These are phyloP conservation scores for Nerophis lumbriciformis DNA, from an alignment of 2,113 vertebrate genomes.

Conservation along the genomic window DNA sequence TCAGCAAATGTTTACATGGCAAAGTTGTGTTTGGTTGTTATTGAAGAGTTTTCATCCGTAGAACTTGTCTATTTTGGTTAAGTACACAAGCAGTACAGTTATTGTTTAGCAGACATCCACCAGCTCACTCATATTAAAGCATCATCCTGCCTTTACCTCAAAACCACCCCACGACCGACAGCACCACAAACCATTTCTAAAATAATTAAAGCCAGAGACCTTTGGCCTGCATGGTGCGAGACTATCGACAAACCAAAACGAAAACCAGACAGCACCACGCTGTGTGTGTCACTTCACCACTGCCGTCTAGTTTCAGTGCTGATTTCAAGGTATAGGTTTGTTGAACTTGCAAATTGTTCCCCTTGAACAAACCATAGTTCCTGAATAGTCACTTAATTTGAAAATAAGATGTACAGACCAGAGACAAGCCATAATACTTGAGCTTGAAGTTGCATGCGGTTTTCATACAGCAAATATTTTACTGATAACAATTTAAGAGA, in stretches of 20 bases:
- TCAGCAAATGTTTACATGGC: not conserved
- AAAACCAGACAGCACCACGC: conserved; percentile 22
- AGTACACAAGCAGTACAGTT: too few relatives aligned
- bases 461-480: too few relatives aligned
- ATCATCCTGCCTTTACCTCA: conserved; percentile 37
- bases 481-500: not conserved
- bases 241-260: conserved; percentile 41
- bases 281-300: conserved; percentile 27
- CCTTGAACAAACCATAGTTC: conserved; percentile 24
- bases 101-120: conserved; percentile 12
- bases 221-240: conserved; percentile 62
- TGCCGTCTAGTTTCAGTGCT: conserved; percentile 61
- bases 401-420: not conserved
- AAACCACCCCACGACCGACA: conserved; percentile 34
- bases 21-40: not conserved
- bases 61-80: not conserved
- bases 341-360: conserved; percentile 40
- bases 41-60: not conserved
- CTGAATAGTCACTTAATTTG: conserved; percentile 3
- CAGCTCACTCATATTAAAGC: conserved; percentile 29
- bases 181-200: conserved; percentile 8
- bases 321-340: conserved; percentile 16
- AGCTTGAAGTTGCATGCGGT: too few relatives aligned
- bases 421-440: too few relatives aligned
- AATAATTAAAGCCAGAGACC: conserved; percentile 48